These are phyloP conservation scores for Platyura marginata DNA, from an alignment of 1,140 invertebrate species.

Conservation along the genomic window DNA sequence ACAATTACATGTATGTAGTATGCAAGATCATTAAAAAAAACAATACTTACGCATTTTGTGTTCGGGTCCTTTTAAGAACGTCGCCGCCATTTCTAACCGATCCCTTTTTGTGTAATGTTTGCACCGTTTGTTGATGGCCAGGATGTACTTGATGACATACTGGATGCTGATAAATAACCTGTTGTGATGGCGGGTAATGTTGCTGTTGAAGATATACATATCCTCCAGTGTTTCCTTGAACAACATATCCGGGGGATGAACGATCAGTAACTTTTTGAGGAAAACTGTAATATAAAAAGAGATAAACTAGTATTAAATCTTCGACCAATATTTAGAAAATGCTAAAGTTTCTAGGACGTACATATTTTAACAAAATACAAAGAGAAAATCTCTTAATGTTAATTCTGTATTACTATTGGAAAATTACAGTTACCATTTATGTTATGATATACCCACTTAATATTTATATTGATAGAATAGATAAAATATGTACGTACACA, in stretches of 20 bases:
- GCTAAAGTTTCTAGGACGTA: too few relatives aligned
- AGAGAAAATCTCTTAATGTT: too few relatives aligned
- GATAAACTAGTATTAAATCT: too few relatives aligned
- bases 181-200: slow-evolving; percentile 16
- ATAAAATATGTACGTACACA: too few relatives aligned
- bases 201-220: slow-evolving; percentile 21
- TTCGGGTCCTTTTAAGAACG: slow-evolving; percentile 41
- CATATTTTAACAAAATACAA: too few relatives aligned
- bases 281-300: slow-evolving; percentile 15
- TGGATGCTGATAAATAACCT: slow-evolving; percentile 18
- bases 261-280: slow-evolving; percentile 23
- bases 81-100: slow-evolving; percentile 43
- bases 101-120: slow-evolving; percentile 42
- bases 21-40: not conserved
- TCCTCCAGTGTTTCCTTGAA: slow-evolving; percentile 11
- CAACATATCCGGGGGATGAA: slow-evolving; percentile 8
- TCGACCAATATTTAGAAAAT: too few relatives aligned
- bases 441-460: too few relatives aligned
- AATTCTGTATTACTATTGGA: too few relatives aligned
- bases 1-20: not conserved
- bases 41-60: slow-evolving; percentile 43
- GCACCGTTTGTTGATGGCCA: slow-evolving; percentile 22
- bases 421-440: too few relatives aligned
- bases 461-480: too few relatives aligned
- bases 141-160: slow-evolving; percentile 16